Evolutionary conservation across 1,140 invertebrate species (phyloP), one percentile per base, ranked within the genome.

Genomic region (Euwallacea similis): DNA sequence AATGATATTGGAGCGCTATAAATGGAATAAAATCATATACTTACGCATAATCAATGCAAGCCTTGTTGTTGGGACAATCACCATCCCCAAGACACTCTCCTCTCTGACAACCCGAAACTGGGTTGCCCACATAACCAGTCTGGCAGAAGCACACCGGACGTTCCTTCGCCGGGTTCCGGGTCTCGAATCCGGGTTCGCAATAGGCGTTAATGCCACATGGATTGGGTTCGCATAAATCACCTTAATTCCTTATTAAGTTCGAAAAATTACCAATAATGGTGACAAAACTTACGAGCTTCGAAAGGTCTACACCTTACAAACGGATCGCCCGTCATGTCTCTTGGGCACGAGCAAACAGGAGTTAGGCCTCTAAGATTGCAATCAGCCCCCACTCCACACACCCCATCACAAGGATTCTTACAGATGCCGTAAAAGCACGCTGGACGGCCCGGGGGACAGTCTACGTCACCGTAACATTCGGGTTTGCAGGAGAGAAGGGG

Each of bases 281-380:
- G 55, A 10, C 9, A 74, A 47, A 60, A 84, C 84, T 85, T 81
- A 91, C 90, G 82, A 76, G 89, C 88, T 79, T 89, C 89, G 76
- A 93, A 94, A 61, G 89, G 91, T 75, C 92, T 86, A 81, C 93
- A 95, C 73, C 86, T 86, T 1, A 89, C 84, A 81, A 94, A 95
- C 11, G 93, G 93, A 86, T 95, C 89, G 3, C 93, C 93, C 21
- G 92, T 94, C 89, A 91, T 93, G 78, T 93, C 90, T 76, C 86
- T 89, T 3, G 93, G 93, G 80, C 93, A 96, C 53, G 89, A 92
- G 82, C 93, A 95, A 42, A 95, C 88, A 16, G 89, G 93, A 33
- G 88, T 96, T 72, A 88, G 84, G 0, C 91, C 88, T 7, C 90
- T 83, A 42, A 94, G 85, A 74, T 91, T 86, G 78, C 93, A 95